Percentiles rank a stretch among this genome's conserved stretches.
These are phyloP conservation scores for Lasioglossum oenotherae DNA, from an alignment of 2,888 invertebrate species.

Conservation along the genomic window DNA sequence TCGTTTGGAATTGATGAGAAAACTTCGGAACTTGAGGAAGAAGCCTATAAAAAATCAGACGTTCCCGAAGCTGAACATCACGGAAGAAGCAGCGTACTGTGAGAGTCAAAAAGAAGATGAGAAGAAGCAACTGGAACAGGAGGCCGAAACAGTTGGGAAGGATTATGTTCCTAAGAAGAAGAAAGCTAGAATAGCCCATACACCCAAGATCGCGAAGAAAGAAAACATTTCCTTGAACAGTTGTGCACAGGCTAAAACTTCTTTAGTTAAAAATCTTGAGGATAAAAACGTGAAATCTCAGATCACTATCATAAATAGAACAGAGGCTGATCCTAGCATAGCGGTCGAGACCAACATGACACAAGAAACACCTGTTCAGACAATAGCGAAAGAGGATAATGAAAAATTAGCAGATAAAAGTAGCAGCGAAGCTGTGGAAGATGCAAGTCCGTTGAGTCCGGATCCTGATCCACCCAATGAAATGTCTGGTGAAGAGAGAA, in stretches of 20 bases:
- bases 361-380: not conserved
- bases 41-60: slow-evolving; percentile 39
- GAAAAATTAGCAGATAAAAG: not conserved
- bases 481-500: not conserved
- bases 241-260: not conserved
- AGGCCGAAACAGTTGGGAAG: not conserved
- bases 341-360: not conserved
- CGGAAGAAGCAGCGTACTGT: not conserved
- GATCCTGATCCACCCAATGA: not conserved
- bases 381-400: not conserved
- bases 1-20: slow-evolving; percentile 57
- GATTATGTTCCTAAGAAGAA: slow-evolving; percentile 58
- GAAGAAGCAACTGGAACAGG: not conserved
- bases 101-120: not conserved
- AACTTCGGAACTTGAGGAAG: slow-evolving; percentile 68
- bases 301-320: too few species aligned
- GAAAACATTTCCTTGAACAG: not conserved
- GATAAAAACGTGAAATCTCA: not conserved
- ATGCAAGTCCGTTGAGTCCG: not conserved
- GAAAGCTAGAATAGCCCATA: slow-evolving; percentile 72
- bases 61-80: not conserved
- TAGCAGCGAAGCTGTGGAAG: not conserved
- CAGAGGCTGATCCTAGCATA: not conserved
- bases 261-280: not conserved
- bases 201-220: slow-evolving; percentile 53